These are phyloP conservation scores for Neolamprologus sp. DNA, from an alignment of 2,113 vertebrate species.

Conservation along the genomic window DNA sequence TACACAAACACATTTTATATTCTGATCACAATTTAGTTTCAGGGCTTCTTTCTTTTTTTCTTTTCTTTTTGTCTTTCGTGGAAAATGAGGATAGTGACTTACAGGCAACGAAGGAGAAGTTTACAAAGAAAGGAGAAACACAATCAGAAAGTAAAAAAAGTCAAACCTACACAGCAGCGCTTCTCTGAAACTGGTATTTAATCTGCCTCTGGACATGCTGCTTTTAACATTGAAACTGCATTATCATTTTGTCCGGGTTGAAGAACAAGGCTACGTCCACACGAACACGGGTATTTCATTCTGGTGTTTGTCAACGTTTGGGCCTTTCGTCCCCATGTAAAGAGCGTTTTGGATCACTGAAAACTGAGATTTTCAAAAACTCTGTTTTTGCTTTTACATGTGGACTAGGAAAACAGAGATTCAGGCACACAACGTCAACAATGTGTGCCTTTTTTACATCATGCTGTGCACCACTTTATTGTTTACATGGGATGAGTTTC, in stretches of 20 bases:
- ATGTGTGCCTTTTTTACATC: neutral
- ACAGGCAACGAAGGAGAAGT: neutral
- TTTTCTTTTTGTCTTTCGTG: neutral
- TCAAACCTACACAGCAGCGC: neutral
- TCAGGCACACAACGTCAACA: neutral
- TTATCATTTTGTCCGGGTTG: neutral
- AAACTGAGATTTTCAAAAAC: neutral
- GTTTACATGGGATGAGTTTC: neutral
- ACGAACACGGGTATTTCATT: neutral
- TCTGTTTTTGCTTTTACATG: neutral
- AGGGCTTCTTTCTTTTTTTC: neutral
- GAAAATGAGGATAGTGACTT: neutral
- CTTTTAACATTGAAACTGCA: neutral
- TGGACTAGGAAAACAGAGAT: neutral
- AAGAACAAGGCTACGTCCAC: neutral
- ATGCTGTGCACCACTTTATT: neutral
- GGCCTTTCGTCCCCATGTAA: neutral
- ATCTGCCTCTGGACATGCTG: neutral
- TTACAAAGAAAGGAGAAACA: neutral
- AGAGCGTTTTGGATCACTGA: neutral
- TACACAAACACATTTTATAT: neutral
- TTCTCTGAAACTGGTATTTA: neutral
- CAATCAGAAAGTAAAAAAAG: neutral
- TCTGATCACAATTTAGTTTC: neutral
- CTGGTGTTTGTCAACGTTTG: neutral